These are phyloP conservation scores for Cololabis saira DNA, from an alignment of 2,113 vertebrate species.

Conservation along the genomic window DNA sequence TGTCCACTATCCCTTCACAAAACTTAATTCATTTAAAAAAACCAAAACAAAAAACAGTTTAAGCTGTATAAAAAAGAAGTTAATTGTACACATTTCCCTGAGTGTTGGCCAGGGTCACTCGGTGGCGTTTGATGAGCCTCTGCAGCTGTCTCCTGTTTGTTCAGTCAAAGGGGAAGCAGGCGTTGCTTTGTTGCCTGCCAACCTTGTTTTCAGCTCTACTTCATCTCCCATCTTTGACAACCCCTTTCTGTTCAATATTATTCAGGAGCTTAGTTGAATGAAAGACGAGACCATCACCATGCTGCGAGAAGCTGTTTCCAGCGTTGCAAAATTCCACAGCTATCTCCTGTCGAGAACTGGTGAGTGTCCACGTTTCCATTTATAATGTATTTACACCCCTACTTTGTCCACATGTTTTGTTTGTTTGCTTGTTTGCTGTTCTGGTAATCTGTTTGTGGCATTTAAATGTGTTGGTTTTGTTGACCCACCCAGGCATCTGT, in stretches of 20 bases:
- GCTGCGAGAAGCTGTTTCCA: constrained; percentile 84
- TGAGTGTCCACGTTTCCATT: constrained; percentile 63
- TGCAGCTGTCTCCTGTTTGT: constrained; percentile 79
- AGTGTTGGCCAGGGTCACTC: constrained; percentile 10
- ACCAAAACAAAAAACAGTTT: not conserved
- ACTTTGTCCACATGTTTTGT: not conserved
- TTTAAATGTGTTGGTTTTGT: not conserved
- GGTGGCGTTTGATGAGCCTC: constrained; percentile 46
- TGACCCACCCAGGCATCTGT: not conserved
- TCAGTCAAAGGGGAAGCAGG: constrained; percentile 53
- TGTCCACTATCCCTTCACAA: constrained; percentile 18
- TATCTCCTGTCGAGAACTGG: constrained; percentile 85
- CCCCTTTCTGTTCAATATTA: not conserved
- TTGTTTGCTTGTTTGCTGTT: too few species aligned
- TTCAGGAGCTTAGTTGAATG: constrained; percentile 17
- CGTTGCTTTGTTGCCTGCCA: constrained; percentile 20
- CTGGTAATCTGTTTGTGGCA: too few species aligned
- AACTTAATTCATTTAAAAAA: not conserved
- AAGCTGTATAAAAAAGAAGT: not conserved
- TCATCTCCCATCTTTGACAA: constrained; percentile 8
- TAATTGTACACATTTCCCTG: not conserved
- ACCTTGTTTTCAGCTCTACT: not conserved
- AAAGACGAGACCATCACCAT: constrained; percentile 67
- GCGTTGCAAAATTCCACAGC: constrained; percentile 76
- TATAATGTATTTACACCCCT: not conserved